These are phyloP conservation scores for Uropetala carovei DNA, from an alignment of 2,888 invertebrate genomes.

Conservation along the genomic window DNA sequence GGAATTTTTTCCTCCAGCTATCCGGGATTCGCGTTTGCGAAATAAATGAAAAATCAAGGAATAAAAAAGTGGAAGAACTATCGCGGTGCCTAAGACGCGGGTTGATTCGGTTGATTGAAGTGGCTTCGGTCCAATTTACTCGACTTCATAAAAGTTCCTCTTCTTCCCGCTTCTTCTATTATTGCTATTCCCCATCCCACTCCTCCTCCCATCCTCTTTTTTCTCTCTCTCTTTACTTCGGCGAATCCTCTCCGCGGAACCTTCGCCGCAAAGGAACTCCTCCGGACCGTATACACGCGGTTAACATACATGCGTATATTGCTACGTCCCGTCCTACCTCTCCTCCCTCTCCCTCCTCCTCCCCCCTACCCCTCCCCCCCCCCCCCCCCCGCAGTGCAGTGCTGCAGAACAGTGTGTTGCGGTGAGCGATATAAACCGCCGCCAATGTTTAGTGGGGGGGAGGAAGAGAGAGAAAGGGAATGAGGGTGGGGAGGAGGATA, in stretches of 20 bases:
- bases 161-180: too few relatives aligned
- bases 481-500: not conserved
- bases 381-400: constrained; percentile 4
- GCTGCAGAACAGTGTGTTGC: not conserved
- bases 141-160: too few relatives aligned
- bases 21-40: not conserved
- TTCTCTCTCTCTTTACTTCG: not conserved
- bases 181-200: too few relatives aligned
- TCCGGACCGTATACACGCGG: not conserved
- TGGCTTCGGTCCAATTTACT: too few relatives aligned
- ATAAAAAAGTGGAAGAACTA: too few relatives aligned
- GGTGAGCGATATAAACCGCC: not conserved
- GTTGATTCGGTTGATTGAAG: too few relatives aligned
- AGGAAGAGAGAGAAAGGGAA: not conserved
- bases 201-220: too few relatives aligned
- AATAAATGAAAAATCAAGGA: not conserved
- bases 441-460: not conserved
- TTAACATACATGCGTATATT: constrained; percentile 12
- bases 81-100: too few relatives aligned
- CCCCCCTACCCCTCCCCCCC: not conserved
- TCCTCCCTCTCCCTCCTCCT: not conserved
- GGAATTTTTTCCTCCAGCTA: not conserved
- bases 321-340: not conserved
- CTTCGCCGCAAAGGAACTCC: constrained; percentile 12
- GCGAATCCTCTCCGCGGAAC: not conserved